These are phyloP conservation scores for Heteromyza rotundicornis DNA, from an alignment of 2,888 invertebrate species.

Conservation along the genomic window DNA sequence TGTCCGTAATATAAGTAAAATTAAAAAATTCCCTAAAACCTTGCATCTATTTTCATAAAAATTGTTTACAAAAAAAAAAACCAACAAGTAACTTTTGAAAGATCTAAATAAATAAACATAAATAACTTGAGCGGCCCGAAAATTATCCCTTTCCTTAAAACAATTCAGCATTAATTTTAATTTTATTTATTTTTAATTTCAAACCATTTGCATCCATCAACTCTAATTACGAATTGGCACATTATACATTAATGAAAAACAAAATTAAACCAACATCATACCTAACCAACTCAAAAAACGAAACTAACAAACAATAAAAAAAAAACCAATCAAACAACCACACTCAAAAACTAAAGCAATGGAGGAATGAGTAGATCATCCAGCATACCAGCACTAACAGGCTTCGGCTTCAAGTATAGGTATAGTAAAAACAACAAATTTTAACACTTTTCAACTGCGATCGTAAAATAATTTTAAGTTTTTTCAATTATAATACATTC, in stretches of 20 bases:
- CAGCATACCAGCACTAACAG: conserved; percentile 82
- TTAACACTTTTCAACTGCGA: conserved; percentile 7
- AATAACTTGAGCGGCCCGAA: too few relatives aligned
- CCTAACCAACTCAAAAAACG: conserved; percentile 15
- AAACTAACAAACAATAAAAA: conserved; percentile 21
- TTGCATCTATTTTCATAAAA: too few relatives aligned
- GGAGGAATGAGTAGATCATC: conserved; percentile 87
- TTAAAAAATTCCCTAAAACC: too few relatives aligned
- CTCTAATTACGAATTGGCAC: neutral
- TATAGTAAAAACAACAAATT: conserved; percentile 42
- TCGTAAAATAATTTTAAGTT: too few relatives aligned
- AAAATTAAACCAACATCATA: conserved; percentile 48
- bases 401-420: conserved; percentile 62
- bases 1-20: too few relatives aligned
- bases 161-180: too few relatives aligned
- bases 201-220: conserved; percentile 23
- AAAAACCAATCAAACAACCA: conserved; percentile 18
- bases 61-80: neutral
- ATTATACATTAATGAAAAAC: conserved; percentile 39
- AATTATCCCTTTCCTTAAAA: too few relatives aligned
- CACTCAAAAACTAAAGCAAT: conserved; percentile 60
- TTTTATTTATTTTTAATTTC: conserved; percentile 1
- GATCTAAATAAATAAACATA: neutral
- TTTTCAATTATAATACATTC: neutral
- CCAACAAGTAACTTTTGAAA: neutral